Conservation (phyloP, 2,888 invertebrate genomes). For the Drosophila ezoana region DNA sequence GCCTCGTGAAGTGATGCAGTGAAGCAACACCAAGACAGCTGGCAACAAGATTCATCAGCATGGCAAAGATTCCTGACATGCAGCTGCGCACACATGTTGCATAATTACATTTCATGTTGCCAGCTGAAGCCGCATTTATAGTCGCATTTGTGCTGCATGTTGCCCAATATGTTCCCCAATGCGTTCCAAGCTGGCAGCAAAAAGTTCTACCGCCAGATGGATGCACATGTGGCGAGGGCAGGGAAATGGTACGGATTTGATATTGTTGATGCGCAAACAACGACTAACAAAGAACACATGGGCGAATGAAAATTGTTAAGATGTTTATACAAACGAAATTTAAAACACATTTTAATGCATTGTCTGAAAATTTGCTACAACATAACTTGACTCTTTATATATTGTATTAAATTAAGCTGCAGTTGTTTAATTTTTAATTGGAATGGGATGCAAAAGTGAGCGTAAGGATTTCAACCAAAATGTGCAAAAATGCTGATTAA, state of each 20-base stretch:
- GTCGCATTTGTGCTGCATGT: constrained; percentile 57
- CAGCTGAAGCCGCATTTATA: constrained; percentile 59
- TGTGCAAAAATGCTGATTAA: too few species aligned
- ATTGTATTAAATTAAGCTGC: neutral
- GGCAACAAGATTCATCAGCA: constrained; percentile 47
- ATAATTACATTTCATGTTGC: constrained; percentile 75
- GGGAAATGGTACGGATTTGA: neutral
- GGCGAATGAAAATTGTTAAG: constrained; percentile 30
- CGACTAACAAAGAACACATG: constrained; percentile 32
- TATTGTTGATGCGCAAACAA: constrained; percentile 35
- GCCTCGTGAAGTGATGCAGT: neutral
- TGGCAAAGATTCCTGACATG: constrained; percentile 36
- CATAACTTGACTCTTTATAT: neutral
- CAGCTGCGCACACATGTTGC: constrained; percentile 59
- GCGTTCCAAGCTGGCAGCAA: constrained; percentile 29
- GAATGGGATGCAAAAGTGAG: neutral
- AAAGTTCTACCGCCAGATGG: constrained; percentile 8
- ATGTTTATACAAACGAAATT: constrained; percentile 52
- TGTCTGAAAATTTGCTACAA: constrained; percentile 5
- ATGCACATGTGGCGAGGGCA: neutral
- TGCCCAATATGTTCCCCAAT: constrained; percentile 64
- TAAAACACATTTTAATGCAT: constrained; percentile 30
- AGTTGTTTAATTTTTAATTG: neutral
- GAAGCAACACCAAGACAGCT: constrained; percentile 31
- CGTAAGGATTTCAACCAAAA: too few species aligned